These are phyloP conservation scores for Antheraea assamensis DNA, from an alignment of 2,888 invertebrate genomes.

Conservation along the genomic window DNA sequence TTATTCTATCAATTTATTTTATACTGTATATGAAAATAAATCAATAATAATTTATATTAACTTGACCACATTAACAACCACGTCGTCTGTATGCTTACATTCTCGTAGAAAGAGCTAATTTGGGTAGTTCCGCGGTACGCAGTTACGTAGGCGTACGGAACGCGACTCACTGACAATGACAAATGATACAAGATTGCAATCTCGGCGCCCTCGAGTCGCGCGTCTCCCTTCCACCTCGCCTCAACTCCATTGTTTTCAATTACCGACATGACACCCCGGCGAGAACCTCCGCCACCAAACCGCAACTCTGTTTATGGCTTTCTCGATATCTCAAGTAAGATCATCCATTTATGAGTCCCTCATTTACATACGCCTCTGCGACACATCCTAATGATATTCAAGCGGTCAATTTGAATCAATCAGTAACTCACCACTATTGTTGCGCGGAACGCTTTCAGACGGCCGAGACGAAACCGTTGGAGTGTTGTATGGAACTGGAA, in stretches of 20 bases:
- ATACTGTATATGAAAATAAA: background rate
- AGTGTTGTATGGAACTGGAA: conserved; percentile 86
- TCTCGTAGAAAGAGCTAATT: conserved; percentile 57
- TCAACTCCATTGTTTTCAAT: conserved; percentile 81
- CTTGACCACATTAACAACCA: conserved; percentile 20
- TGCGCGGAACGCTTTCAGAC: conserved; percentile 83
- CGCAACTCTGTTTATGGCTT: conserved; percentile 72
- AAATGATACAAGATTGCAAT: conserved; percentile 90
- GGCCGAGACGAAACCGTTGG: conserved; percentile 89
- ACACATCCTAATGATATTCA: conserved; percentile 40
- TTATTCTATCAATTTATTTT: conserved; percentile 7
- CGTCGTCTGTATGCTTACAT: conserved; percentile 5
- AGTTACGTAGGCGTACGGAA: conserved; percentile 62
- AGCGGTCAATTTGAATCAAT: conserved; percentile 64
- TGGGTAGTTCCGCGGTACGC: conserved; percentile 64
- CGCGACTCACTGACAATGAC: conserved; percentile 85
- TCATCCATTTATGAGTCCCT: conserved; percentile 66
- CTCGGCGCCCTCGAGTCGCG: conserved; percentile 80
- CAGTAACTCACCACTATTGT: conserved; percentile 66
- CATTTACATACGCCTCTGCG: conserved; percentile 62
- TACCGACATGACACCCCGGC: conserved; percentile 77
- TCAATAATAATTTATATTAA: conserved; percentile 3
- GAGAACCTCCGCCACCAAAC: conserved; percentile 66
- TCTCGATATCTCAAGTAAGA: conserved; percentile 69
- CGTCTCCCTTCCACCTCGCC: conserved; percentile 69